A percentile compares a stretch with the other conserved stretches of the same genome.
phyloP scores from a whole-genome alignment of 1,140 invertebrate genomes.

The Zaprionus capensis region DNA sequence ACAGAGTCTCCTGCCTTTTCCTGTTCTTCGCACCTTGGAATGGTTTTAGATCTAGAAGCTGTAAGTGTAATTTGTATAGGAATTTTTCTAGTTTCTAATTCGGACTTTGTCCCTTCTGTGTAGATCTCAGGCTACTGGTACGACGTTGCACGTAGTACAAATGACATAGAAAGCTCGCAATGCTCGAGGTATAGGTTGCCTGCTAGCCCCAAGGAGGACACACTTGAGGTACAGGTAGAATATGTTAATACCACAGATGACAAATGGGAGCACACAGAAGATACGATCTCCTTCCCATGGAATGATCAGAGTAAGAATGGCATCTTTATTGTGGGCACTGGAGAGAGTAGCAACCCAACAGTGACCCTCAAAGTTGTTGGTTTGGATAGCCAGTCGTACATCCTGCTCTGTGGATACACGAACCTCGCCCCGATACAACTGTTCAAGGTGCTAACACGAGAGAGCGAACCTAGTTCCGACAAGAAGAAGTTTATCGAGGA shows the following conservation, averaged over 20 bases:
- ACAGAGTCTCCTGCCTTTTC: not conserved
- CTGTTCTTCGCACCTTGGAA: not conserved
- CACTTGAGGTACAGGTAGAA: not conserved
- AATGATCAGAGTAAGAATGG: conserved; percentile 19
- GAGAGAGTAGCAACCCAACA: not conserved
- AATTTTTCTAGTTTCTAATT: not conserved
- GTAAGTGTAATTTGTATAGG: not conserved
- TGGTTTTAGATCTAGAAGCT: not conserved
- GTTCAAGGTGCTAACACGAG: conserved; percentile 27
- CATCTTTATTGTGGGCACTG: conserved; percentile 9
- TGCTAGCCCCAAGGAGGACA: not conserved
- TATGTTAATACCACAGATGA: conserved; percentile 3
- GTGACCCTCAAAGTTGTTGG: conserved; percentile 19
- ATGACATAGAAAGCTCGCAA: not conserved
- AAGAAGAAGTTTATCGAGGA: not conserved
- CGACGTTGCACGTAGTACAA: conserved; percentile 11
- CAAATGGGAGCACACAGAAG: conserved; percentile 5
- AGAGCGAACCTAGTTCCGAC: not conserved
- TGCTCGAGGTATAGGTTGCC: conserved; percentile 5
- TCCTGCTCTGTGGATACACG: conserved; percentile 15
- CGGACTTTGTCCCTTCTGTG: not conserved
- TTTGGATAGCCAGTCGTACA: not conserved
- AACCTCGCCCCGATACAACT: not conserved
- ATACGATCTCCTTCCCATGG: conserved; percentile 6
- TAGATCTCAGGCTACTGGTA: conserved; percentile 31